Evolutionary conservation across 2,113 vertebrate genomes (phyloP), one percentile per base, ranked within the genome.

Genomic region (Turnix velox): DNA sequence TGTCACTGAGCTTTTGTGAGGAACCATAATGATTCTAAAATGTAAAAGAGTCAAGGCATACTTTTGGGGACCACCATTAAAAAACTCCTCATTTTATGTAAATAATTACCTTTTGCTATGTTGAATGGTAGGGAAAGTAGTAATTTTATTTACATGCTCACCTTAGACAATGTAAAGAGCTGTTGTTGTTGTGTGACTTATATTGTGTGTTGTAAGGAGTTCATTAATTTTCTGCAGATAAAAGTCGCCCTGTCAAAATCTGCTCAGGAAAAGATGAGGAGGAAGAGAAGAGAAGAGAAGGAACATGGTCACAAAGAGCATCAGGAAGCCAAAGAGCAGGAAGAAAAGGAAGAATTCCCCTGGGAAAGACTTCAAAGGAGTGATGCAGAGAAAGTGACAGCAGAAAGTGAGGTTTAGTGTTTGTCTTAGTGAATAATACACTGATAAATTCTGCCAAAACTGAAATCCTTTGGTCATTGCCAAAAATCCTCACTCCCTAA

Each of bases 171-270:
- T 63, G 12, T 42, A 22, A 37, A 59, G 57, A 74, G 2, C 19
- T 79, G 72, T 37, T 66, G 1, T 28, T 74, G 12, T 3, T 42
- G 68, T 24, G 31, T 35, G 16, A 51, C 25, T 27, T 45, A 23
- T 35, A 51, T 7, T 24, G 14, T 11, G 2, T 66, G 11, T 45
- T 9, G 7, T 59, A 24, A 31, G 4, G 35, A 10, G 15, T 16
- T 11, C 6, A 6, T 69, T 88, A 4, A 54, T 79, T 52, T 91
- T 42, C 61, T 91, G 23, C 97, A 99, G 98, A 79, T 97, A 49
- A 98, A 97, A 96, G 88, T 96, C 78, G 97, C 97, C 72, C 88
- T 98, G 83, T 97, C 98, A 14, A 98, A 97, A 91, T 98, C 98
- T 65, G 93, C 97, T 43, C 97, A 97, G 85, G 98, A 98, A 20